phyloP scores from a whole-genome alignment of 35 echinoderm and acorn worm species.

The Strongylocentrotus purpuratus region DNA sequence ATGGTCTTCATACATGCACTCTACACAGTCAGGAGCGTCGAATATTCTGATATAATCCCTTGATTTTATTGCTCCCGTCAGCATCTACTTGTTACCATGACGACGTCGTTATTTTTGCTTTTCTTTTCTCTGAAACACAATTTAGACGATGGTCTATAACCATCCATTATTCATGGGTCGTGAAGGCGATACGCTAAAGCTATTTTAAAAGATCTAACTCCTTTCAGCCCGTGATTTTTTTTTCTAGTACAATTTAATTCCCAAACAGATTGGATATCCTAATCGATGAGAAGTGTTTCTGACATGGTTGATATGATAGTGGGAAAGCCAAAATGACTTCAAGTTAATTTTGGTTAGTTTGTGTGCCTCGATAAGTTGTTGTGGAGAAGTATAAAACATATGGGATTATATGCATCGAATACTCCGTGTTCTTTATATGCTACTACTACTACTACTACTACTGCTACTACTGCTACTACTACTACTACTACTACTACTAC shows the following conservation, averaged over 20 bases:
- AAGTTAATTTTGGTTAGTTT: not conserved
- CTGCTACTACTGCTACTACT: too few relatives aligned
- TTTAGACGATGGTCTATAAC: not conserved
- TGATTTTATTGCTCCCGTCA: not conserved
- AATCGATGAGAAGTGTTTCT: not conserved
- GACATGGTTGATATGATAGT: not conserved
- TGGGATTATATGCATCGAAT: too few relatives aligned
- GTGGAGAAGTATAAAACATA: too few relatives aligned
- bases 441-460: too few relatives aligned
- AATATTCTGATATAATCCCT: not conserved
- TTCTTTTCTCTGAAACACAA: not conserved
- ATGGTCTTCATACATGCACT: too few relatives aligned
- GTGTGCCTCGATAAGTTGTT: too few relatives aligned
- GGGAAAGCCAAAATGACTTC: not conserved
- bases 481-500: too few relatives aligned
- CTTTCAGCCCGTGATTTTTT: not conserved
- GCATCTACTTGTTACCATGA: not conserved
- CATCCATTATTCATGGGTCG: constrained; percentile 1
- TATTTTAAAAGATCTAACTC: not conserved
- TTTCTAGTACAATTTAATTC: not conserved
- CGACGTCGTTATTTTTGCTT: not conserved
- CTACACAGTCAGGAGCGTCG: too few relatives aligned
- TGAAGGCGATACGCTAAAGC: not conserved
- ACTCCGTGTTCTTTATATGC: too few relatives aligned
- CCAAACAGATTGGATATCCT: not conserved